Conservation (phyloP, 1,140 invertebrate species). For the Drosophila mauritiana region DNA sequence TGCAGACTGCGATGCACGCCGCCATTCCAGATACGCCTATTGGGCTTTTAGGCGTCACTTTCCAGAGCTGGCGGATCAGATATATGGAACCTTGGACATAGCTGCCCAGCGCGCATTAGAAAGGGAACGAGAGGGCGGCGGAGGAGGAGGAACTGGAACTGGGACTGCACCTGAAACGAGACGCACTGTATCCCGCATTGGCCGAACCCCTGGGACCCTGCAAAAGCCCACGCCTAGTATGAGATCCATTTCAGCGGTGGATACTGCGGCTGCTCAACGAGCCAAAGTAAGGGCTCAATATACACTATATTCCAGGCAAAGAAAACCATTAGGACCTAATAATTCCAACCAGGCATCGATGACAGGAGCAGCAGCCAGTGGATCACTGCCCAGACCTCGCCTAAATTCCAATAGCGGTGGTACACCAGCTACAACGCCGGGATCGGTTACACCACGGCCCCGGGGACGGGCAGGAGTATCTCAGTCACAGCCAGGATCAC, state of each 20-base stretch:
- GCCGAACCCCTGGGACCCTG: constrained; percentile 60
- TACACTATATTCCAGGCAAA: constrained; percentile 90
- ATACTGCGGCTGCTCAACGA: constrained; percentile 94
- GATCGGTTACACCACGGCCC: constrained; percentile 86
- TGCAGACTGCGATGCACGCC: constrained; percentile 95
- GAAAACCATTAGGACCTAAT: constrained; percentile 85
- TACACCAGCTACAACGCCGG: constrained; percentile 71
- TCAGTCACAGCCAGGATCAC: constrained; percentile 93
- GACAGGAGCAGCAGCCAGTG: constrained; percentile 85
- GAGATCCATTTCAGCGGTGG: constrained; percentile 96
- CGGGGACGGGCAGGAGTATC: constrained; percentile 89
- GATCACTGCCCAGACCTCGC: constrained; percentile 63
- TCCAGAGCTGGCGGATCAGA: constrained; percentile 93
- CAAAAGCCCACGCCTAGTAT: constrained; percentile 85
- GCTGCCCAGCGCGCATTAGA: constrained; percentile 93
- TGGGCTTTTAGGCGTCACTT: constrained; percentile 96
- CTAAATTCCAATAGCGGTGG: constrained; percentile 73
- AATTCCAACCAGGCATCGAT: constrained; percentile 86
- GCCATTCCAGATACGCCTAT: constrained; percentile 92
- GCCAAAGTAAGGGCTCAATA: constrained; percentile 93
- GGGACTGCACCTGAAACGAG: constrained; percentile 41
- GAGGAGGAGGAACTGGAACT: constrained; percentile 22
- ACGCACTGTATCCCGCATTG: constrained; percentile 65
- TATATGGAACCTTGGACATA: constrained; percentile 93
- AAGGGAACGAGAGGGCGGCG: constrained; percentile 85